Conservation (phyloP, 2,797 vertebrate genomes). For the Poeciliopsis turneri region DNA sequence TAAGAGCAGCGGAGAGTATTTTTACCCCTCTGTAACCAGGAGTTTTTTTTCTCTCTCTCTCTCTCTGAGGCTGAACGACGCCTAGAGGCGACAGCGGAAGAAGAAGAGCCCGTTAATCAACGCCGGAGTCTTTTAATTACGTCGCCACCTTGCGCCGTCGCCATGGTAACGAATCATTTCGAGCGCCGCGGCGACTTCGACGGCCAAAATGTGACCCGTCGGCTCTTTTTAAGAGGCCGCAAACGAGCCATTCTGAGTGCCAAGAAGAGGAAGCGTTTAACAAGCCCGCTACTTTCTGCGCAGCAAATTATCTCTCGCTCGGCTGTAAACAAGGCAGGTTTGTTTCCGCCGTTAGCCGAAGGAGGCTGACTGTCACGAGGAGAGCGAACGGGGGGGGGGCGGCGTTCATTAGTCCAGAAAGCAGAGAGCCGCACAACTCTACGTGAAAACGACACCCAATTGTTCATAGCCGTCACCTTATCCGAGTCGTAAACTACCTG, state of each 20-base stretch:
- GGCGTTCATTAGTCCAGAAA: slow-evolving; percentile 27
- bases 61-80: slow-evolving; percentile 35
- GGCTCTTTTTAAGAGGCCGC: neutral
- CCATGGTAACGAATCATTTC: slow-evolving; percentile 51
- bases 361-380: slow-evolving; percentile 64
- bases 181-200: neutral
- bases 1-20: slow-evolving; percentile 75
- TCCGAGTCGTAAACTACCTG: neutral
- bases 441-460: neutral
- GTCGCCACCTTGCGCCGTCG: slow-evolving; percentile 27
- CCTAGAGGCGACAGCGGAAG: slow-evolving; percentile 19
- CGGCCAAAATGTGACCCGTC: neutral
- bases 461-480: neutral
- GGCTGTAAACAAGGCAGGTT: neutral
- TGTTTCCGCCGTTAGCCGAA: neutral
- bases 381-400: slow-evolving; percentile 14
- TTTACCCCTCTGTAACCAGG: slow-evolving; percentile 78
- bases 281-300: neutral
- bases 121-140: slow-evolving; percentile 30
- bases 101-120: slow-evolving; percentile 31
- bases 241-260: neutral
- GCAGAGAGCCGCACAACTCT: neutral
- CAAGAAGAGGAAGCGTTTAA: neutral
- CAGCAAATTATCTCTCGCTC: neutral
- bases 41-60: slow-evolving; percentile 41